These are phyloP conservation scores for Gortyna flavago DNA, from an alignment of 2,888 invertebrate species.

Conservation along the genomic window DNA sequence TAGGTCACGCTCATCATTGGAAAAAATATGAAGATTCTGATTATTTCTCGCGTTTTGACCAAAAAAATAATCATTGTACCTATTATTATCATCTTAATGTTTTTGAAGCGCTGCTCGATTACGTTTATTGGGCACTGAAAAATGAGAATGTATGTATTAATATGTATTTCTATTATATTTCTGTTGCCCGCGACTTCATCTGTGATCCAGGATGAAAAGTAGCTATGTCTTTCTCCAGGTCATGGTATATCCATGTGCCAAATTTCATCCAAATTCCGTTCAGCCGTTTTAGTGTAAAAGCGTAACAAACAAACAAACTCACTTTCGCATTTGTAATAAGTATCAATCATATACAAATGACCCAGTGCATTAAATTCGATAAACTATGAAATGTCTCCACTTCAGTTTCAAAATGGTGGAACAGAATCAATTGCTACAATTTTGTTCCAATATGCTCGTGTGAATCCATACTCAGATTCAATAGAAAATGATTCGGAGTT, in stretches of 20 bases:
- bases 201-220: background rate
- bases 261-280: background rate
- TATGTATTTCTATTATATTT: background rate
- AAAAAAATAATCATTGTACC: background rate
- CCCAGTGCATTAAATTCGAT: background rate
- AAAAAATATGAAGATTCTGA: constrained; percentile 28
- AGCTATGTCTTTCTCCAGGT: background rate
- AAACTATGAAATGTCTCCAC: constrained; percentile 6
- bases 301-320: background rate
- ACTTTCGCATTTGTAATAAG: background rate
- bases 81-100: background rate
- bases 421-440: constrained; percentile 14
- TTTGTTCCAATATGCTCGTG: constrained; percentile 13
- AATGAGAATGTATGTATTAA: background rate
- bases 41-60: background rate
- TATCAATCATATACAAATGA: background rate
- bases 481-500: constrained; percentile 46
- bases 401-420: constrained; percentile 14
- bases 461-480: constrained; percentile 34
- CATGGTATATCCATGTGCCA: background rate
- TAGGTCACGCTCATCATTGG: constrained; percentile 45
- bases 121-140: background rate
- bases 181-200: background rate
- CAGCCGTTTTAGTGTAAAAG: background rate
- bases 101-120: background rate